Conservation (phyloP, 1,140 invertebrate genomes). For the Caenorhabditis tropicalis region DNA sequence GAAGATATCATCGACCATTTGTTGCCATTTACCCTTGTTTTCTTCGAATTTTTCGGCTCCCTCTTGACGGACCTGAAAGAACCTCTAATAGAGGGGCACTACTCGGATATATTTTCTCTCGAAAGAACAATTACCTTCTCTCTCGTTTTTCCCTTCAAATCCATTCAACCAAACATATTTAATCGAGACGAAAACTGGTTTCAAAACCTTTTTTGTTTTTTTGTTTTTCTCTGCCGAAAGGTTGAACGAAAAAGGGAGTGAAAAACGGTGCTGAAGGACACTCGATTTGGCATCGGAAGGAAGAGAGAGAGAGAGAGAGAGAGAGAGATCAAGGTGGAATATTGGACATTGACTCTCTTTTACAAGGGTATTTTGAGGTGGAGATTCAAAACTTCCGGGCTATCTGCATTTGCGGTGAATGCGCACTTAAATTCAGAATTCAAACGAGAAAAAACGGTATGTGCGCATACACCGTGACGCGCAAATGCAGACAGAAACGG, state of each 20-base stretch:
- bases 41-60: slow-evolving; percentile 54
- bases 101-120: not conserved
- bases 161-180: slow-evolving; percentile 15
- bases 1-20: slow-evolving; percentile 53
- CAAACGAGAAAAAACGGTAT: not conserved
- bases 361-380: too few species aligned
- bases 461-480: not conserved
- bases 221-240: not conserved
- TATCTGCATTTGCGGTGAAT: too few species aligned
- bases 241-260: not conserved
- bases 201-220: not conserved
- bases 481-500: too few species aligned
- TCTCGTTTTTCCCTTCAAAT: not conserved
- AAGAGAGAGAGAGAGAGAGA: too few species aligned
- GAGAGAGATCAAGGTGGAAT: too few species aligned
- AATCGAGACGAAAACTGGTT: not conserved
- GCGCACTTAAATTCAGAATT: not conserved
- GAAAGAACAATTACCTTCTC: not conserved
- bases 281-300: too few species aligned
- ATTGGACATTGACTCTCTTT: too few species aligned
- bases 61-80: slow-evolving; percentile 51
- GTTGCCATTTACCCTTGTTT: slow-evolving; percentile 57
- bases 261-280: not conserved
- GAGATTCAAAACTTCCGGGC: too few species aligned
- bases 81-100: too few species aligned